Evolutionary conservation across 2,113 vertebrate genomes (phyloP), one percentile per base, ranked within the genome.

Genomic region (Hemiscyllium ocellatum): DNA sequence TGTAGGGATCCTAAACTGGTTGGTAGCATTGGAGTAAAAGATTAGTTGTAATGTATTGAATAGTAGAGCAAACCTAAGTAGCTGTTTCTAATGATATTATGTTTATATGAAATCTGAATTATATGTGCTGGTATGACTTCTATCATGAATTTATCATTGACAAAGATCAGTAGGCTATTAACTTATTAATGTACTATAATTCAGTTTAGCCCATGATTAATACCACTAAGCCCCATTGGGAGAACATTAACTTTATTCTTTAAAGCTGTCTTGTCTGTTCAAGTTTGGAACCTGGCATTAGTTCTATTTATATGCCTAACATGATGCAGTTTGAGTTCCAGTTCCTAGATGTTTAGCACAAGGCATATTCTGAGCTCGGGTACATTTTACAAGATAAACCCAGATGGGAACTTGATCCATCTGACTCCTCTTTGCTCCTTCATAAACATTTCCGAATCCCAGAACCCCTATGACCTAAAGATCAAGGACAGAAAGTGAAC

Each of bases 131-230:
- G 29, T 37, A n/a, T 56, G 52, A 65, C 61, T 61, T 76, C 72
- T 37, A 66, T 33, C 8, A 1, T 91, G 56, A 65, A 91, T 61
- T 61, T 42, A 83, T 83, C 87, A 65, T 61, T n/a, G 29, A 65
- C n/a, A 19, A 93, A 93, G 61, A 66, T 93, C 89, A 93, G 68
- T 93, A 37, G 89, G 66, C 22, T 37, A 93, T 19, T 22, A 93
- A 37, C 3, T 93, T 66, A 93, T 93, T 68, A 37, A 93, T 37
- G n/a, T 68, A 93, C 66, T 3, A 17, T 68, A 66, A 66, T 22
- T 93, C 66, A 37, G 37, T 93, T 90, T 93, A 93, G 89, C 89
- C 61, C 15, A 20, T 93, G 89, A 42, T 93, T 65, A 22, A 66
- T 93, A 93, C 33, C 22, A n/a, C 29, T 66, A 93, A 66, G n/a